A percentile compares a stretch with the other conserved stretches of the same genome.
These are phyloP conservation scores for Xylocampa areola DNA, from an alignment of 2,888 invertebrate species.

Conservation along the genomic window DNA sequence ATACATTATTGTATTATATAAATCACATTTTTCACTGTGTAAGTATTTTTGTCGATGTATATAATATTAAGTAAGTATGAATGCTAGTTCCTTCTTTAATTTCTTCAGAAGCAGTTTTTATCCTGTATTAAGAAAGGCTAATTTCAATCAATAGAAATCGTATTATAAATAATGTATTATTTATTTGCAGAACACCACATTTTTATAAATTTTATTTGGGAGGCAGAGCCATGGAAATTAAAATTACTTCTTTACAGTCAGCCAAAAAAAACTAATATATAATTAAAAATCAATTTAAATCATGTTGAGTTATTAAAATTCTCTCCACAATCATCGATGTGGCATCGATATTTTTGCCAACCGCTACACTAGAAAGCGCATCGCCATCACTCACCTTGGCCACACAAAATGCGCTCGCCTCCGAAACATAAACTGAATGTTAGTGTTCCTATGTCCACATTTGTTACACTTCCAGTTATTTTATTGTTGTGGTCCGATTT, in stretches of 20 bases:
- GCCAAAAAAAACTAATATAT: neutral
- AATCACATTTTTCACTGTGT: too few species aligned
- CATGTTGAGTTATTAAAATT: conserved; percentile 3
- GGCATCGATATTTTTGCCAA: conserved; percentile 19
- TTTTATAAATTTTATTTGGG: too few species aligned
- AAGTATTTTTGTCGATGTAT: too few species aligned
- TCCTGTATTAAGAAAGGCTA: too few species aligned
- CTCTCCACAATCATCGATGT: conserved; percentile 11
- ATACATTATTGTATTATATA: too few species aligned
- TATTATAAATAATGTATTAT: too few species aligned
- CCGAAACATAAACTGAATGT: conserved; percentile 46
- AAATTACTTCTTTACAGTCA: neutral
- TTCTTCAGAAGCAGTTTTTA: too few species aligned
- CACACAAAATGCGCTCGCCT: conserved; percentile 43
- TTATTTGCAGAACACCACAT: too few species aligned
- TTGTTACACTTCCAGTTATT: conserved; percentile 42
- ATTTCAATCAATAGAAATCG: too few species aligned
- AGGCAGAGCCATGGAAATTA: too few species aligned
- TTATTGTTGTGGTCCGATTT: conserved; percentile 21
- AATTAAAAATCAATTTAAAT: neutral
- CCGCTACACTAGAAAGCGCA: conserved; percentile 38
- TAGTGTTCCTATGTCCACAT: conserved; percentile 41
- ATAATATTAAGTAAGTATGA: too few species aligned
- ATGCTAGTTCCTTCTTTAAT: too few species aligned
- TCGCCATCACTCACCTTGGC: conserved; percentile 40